Percentiles rank a stretch among this genome's conserved stretches.
These are phyloP conservation scores for Cololabis saira DNA, from an alignment of 2,113 vertebrate species.

Conservation along the genomic window DNA sequence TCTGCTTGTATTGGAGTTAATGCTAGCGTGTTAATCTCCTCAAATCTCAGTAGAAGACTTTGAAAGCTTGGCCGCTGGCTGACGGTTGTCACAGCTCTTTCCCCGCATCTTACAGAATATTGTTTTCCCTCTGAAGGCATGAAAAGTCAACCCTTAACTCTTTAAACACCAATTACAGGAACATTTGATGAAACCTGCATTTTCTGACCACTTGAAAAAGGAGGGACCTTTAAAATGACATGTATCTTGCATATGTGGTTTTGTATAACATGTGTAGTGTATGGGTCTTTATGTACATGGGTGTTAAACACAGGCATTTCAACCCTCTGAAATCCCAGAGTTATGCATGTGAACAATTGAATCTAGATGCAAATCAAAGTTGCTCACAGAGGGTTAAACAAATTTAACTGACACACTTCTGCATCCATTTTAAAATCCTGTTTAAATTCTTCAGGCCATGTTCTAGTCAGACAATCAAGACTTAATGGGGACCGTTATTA, in stretches of 20 bases:
- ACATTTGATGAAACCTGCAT: constrained; percentile 38
- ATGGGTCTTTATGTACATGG: background rate
- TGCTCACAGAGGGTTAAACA: constrained; percentile 2
- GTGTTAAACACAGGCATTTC: background rate
- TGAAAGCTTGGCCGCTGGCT: constrained; percentile 81
- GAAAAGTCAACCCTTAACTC: constrained; percentile 31
- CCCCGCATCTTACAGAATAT: constrained; percentile 61
- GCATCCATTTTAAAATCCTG: background rate
- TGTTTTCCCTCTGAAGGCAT: constrained; percentile 61
- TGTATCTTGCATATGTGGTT: background rate
- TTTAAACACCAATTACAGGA: constrained; percentile 26
- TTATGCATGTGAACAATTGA: background rate
- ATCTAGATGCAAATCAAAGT: constrained; percentile 23
- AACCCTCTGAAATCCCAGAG: background rate
- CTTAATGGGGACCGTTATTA: constrained; percentile 4
- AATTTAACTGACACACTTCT: constrained; percentile 5
- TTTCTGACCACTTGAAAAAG: constrained; percentile 40
- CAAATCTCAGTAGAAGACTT: constrained; percentile 80
- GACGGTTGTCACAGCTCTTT: constrained; percentile 73
- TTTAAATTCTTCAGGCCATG: constrained; percentile 11
- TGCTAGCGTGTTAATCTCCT: constrained; percentile 82
- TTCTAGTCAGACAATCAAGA: background rate
- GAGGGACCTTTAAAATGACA: constrained; percentile 3
- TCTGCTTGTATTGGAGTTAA: constrained; percentile 77
- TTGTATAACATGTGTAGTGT: background rate